phyloP scores from a whole-genome alignment of 2,113 vertebrate genomes.

The Colistium nudipinnis region DNA sequence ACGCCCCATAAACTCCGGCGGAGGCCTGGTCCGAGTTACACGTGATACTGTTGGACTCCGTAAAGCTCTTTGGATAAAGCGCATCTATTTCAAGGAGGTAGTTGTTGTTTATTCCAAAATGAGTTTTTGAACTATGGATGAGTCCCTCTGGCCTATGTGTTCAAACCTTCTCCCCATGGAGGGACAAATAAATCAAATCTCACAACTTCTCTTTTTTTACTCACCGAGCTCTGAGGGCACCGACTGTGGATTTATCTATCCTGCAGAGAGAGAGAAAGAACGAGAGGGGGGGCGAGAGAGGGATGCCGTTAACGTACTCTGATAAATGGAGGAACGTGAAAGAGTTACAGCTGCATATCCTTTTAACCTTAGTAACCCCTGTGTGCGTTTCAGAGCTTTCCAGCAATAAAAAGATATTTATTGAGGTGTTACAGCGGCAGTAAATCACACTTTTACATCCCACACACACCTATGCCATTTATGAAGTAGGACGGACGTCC shows the following conservation, averaged over 20 bases:
- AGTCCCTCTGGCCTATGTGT: too few relatives aligned
- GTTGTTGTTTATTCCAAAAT: too few relatives aligned
- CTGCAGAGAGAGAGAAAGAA: conserved; percentile 59
- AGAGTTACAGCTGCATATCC: conserved; percentile 38
- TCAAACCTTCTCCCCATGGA: too few relatives aligned
- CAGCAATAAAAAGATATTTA: conserved; percentile 54
- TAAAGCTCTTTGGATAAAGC: too few relatives aligned
- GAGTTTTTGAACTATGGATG: too few relatives aligned
- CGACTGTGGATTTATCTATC: conserved; percentile 80
- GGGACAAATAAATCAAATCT: too few relatives aligned
- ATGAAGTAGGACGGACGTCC: too few relatives aligned
- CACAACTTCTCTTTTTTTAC: too few relatives aligned
- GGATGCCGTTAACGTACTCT: neutral
- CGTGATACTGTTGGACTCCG: too few relatives aligned
- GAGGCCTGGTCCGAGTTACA: too few relatives aligned
- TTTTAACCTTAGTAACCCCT: conserved; percentile 56
- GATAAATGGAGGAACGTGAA: conserved; percentile 16
- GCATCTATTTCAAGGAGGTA: too few relatives aligned
- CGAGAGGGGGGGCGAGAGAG: conserved; percentile 2
- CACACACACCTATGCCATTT: neutral
- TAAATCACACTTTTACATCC: conserved; percentile 24
- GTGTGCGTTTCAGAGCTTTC: conserved; percentile 21
- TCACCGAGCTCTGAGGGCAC: conserved; percentile 77
- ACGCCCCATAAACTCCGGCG: too few relatives aligned
- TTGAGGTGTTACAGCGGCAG: conserved; percentile 28